Evolutionary conservation across 2,888 invertebrate genomes (phyloP), one percentile per base, ranked within the genome.

Genomic region (Amiota communis): DNA sequence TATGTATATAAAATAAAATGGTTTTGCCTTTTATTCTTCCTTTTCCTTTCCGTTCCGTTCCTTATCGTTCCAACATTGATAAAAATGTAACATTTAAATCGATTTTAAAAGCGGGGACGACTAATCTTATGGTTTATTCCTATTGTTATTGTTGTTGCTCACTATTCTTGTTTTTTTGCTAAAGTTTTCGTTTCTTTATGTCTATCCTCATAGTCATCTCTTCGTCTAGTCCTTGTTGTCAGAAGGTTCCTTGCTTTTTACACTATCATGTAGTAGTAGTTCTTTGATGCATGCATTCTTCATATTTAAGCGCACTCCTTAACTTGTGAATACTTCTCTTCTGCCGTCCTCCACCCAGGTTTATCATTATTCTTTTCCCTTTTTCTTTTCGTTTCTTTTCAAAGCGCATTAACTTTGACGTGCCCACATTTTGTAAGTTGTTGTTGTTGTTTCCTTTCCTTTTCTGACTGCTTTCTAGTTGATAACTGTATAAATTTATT

Each of bases 401-500:
- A 59, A 20, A 59, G 59, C 59, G 17, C 59, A 59, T 59, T 59
- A 59, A 59, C 59, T 59, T 59, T 59, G 59, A 59, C 59, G 59
- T 59, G 59, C 59, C 59, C 59, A 59, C 59, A 59, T 59, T 59
- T 59, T 13, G 53, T 53, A n/a, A 15, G 53, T 36, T 36, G 6
- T 36, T 36, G 6, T 36, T 36, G 36, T 36, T 36, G 36, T 36
- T 36, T 20, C 8, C 9, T 20, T 59, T 15, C 20, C 59, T 59
- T 17, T 59, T 2, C 59, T 59, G 59, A 59, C 59, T 63, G 63
- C 63, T 63, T 63, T 63, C 46, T 46, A 63, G 63, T 63, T 63
- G 63, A 63, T 63, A 63, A 36, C 46, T 63, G 63, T 63, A 63
- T 63, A 63, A 63, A 63, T 63, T 13, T 63, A 12, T 63, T 15